Conservation (phyloP, 2,113 vertebrate species). For the Dunckerocampus dactyliophorus region DNA sequence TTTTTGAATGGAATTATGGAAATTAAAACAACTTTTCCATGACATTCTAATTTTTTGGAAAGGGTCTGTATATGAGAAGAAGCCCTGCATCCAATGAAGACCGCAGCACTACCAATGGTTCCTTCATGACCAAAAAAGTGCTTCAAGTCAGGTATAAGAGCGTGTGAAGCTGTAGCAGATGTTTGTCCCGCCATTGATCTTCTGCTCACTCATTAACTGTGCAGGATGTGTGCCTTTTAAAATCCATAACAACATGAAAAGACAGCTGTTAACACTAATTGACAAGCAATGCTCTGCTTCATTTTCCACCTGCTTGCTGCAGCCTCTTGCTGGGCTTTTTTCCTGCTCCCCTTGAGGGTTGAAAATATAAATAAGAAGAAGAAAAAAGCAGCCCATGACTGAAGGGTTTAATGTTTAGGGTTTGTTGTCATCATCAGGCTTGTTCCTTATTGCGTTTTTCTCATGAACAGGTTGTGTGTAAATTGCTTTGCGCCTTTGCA, state of each 20-base stretch:
- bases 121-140: neutral
- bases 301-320: constrained; percentile 8
- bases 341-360: neutral
- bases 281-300: constrained; percentile 20
- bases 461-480: neutral
- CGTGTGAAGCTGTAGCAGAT: neutral
- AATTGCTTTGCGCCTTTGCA: neutral
- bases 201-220: constrained; percentile 15
- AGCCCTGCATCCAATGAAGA: no score
- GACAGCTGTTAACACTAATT: constrained; percentile 7
- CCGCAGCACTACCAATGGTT: no score
- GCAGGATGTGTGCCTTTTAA: neutral
- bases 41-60: no score
- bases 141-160: neutral
- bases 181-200: constrained; percentile 1
- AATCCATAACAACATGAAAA: constrained; percentile 11
- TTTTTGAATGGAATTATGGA: no score
- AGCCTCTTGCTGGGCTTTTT: neutral
- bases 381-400: no score
- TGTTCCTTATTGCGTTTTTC: no score
- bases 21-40: no score
- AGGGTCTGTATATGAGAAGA: no score
- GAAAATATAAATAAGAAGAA: neutral
- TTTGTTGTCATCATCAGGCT: no score
- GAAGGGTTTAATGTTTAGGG: no score